Percentiles rank a stretch among this genome's conserved stretches.
Conservation (phyloP, 1,140 invertebrate genomes). For the Trichomalopsis sarcophagae region DNA sequence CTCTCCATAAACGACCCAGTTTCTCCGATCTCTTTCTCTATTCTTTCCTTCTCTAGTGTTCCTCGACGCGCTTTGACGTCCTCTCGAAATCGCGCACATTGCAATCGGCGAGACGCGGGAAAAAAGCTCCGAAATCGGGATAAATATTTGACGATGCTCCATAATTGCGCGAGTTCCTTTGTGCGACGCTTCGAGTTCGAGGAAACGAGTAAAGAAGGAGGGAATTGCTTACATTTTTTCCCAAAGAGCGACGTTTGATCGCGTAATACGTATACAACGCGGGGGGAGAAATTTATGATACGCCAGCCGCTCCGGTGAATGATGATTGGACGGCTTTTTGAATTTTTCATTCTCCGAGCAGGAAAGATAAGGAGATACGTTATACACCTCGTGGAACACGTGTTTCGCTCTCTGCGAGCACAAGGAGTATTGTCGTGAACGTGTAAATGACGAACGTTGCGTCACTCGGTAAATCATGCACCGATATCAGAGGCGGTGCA, state of each 20-base stretch:
- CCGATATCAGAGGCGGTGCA: conserved; percentile 20
- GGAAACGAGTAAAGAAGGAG: background rate
- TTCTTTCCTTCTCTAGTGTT: background rate
- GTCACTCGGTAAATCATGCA: conserved; percentile 30
- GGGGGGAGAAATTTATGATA: conserved; percentile 7
- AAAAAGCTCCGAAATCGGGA: too few species aligned
- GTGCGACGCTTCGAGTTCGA: background rate
- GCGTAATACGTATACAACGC: background rate
- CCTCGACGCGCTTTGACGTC: background rate
- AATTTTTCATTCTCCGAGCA: background rate
- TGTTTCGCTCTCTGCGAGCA: background rate
- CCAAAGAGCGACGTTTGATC: background rate
- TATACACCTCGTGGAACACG: background rate
- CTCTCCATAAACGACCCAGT: background rate
- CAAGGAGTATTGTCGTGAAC: background rate
- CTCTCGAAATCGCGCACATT: background rate
- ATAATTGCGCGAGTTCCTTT: background rate
- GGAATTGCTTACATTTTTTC: background rate
- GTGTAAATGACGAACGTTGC: background rate
- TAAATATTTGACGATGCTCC: conserved; percentile 6
- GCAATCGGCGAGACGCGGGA: too few species aligned
- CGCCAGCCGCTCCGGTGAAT: background rate
- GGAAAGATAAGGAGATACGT: background rate
- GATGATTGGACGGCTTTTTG: background rate
- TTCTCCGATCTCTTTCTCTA: background rate